Conservation (phyloP, 2,888 invertebrate genomes). For the Drosophila nigritarsus region DNA sequence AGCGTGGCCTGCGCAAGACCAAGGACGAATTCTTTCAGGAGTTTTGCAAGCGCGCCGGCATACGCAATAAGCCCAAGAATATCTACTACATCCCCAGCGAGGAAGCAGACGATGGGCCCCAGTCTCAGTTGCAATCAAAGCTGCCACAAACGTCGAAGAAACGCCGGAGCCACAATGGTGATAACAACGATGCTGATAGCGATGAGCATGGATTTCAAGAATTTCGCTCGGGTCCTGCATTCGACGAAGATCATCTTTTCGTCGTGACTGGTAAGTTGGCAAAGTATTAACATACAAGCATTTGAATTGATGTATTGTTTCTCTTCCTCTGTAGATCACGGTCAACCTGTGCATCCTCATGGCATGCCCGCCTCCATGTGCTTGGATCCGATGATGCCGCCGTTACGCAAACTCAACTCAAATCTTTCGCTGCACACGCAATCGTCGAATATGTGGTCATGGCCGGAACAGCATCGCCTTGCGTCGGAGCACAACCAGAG, state of each 20-base stretch:
- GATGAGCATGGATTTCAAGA: conserved; percentile 73
- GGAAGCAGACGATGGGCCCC: conserved; percentile 39
- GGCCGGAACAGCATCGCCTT: conserved; percentile 54
- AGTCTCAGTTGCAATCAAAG: conserved; percentile 6
- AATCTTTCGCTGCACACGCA: conserved; percentile 81
- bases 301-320: neutral
- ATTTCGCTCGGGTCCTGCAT: conserved; percentile 30
- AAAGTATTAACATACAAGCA: neutral
- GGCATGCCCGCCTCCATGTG: conserved; percentile 78
- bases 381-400: conserved; percentile 62
- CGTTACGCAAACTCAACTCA: conserved; percentile 79
- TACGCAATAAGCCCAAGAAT: conserved; percentile 83
- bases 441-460: conserved; percentile 70
- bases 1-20: conserved; percentile 82
- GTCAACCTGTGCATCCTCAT: conserved; percentile 58
- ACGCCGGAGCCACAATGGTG: conserved; percentile 5
- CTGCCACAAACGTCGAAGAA: conserved; percentile 2
- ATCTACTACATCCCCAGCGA: conserved; percentile 83
- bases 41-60: conserved; percentile 83
- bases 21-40: conserved; percentile 85
- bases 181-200: conserved; percentile 57
- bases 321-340: conserved; percentile 45
- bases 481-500: conserved; percentile 75
- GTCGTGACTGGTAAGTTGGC: conserved; percentile 71
- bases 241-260: conserved; percentile 79